Evolutionary conservation across 2,113 vertebrate species (phyloP).

Genomic region (Gracilinanus agilis): DNA sequence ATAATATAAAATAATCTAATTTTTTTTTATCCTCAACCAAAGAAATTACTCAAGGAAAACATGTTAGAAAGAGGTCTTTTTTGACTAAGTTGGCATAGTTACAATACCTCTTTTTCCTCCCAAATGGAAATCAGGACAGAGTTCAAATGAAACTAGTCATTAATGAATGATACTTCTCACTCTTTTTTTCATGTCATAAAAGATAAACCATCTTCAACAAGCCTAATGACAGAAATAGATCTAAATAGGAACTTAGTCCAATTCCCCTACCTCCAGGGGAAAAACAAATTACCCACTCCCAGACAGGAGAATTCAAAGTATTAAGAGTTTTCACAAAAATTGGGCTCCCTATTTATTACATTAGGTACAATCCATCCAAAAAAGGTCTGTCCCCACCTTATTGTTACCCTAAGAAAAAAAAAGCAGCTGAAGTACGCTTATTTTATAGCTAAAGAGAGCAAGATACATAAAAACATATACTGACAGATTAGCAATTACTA

Average conservation of each 20-base stretch:
- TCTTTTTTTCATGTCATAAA: neutral
- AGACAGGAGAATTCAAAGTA: neutral
- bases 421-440: neutral
- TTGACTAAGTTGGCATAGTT: neutral
- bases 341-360: too few species aligned
- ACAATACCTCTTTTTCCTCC: neutral
- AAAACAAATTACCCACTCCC: neutral
- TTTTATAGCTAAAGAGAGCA: neutral
- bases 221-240: fast-evolving
- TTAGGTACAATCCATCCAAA: neutral
- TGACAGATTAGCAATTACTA: neutral
- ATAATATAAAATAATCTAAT: neutral
- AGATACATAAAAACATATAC: neutral
- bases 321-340: neutral
- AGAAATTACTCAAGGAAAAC: neutral
- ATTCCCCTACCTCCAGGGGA: neutral
- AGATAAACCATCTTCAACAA: too few species aligned
- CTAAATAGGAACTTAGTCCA: neutral
- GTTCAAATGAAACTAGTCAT: neutral
- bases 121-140: neutral
- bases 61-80: neutral
- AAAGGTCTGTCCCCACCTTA: neutral
- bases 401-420: neutral
- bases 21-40: neutral
- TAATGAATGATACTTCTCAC: neutral